Evolutionary conservation across 2,888 invertebrate genomes (phyloP), one percentile per base, ranked within the genome.

Genomic region (Campoletis raptor): DNA sequence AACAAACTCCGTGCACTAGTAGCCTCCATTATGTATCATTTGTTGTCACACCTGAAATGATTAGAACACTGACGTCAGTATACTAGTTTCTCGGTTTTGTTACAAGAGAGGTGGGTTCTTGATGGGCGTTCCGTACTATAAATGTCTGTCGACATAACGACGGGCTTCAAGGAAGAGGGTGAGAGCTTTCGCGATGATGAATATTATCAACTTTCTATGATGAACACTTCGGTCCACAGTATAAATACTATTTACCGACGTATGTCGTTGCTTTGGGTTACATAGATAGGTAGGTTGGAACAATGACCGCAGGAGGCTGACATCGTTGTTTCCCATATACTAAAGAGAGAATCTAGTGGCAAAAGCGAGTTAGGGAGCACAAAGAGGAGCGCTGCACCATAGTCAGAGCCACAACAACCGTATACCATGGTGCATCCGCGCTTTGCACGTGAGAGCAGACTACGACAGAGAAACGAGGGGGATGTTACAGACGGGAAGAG

Each of bases 181-280:
- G 24, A 66, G 36, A 67, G 61, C 57, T 69, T 81, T 70, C 72
- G 76, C 45, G 82, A 82, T 57, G 81, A 77, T 76, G 85, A 77
- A 74, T 79, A 87, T 87, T 87, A 82, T 87, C 82, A 85, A 87
- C 82, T 85, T 77, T 81, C 85, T 61, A 30, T 30, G 78, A 82
- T 85, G 85, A 78, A 85, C 72, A 69, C 74, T 42, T 12, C n/a
- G 24, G 67, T 48, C 30, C 61, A 48, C 21, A 42, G 24, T 69
- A 52, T 54, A 10, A 69, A 67, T 72, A 73, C 80, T 74, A 67
- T 67, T 69, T 24, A 66, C 45, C 66, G 69, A 42, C 72, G 84
- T 84, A 74, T 84, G 81, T 84, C 86, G 74, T 73, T 77, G 84
- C 81, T 61, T 69, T 72, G 78, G 66, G 77, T 81, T 74, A 81